A percentile compares a stretch with the other conserved stretches of the same genome.
Evolutionary conservation across 2,797 vertebrate species (phyloP).

Genomic region (Sardinella longiceps): DNA sequence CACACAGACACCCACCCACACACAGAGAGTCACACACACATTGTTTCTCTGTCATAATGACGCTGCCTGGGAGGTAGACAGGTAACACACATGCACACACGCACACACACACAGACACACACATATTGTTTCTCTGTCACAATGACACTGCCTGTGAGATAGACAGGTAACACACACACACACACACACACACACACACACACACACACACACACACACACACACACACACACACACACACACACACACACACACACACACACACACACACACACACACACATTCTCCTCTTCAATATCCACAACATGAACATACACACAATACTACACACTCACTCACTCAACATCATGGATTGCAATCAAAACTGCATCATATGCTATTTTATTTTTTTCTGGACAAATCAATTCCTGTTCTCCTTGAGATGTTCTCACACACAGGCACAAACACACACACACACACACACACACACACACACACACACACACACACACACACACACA

Average conservation of each 20-base stretch:
- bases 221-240: neutral
- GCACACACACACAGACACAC: too few relatives aligned
- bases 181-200: neutral
- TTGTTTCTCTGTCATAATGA: too few relatives aligned
- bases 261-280: neutral
- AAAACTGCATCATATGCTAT: too few relatives aligned
- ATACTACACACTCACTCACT: neutral
- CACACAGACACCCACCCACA: neutral
- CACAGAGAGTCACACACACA: neutral
- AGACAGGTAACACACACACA: slow-evolving; percentile 59
- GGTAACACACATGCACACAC: neutral
- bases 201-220: neutral
- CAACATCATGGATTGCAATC: neutral
- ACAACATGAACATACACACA: neutral
- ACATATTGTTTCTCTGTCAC: too few relatives aligned
- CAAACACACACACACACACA: neutral
- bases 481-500: neutral
- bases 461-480: neutral
- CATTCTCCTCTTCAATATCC: neutral
- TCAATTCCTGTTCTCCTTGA: too few relatives aligned
- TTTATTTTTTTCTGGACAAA: too few relatives aligned
- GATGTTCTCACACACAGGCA: neutral
- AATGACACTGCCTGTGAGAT: too few relatives aligned
- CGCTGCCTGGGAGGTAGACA: too few relatives aligned
- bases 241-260: neutral